Percentiles rank a stretch among this genome's conserved stretches.
Conservation (phyloP, 2,888 invertebrate species). For the Apamea epomidion region DNA sequence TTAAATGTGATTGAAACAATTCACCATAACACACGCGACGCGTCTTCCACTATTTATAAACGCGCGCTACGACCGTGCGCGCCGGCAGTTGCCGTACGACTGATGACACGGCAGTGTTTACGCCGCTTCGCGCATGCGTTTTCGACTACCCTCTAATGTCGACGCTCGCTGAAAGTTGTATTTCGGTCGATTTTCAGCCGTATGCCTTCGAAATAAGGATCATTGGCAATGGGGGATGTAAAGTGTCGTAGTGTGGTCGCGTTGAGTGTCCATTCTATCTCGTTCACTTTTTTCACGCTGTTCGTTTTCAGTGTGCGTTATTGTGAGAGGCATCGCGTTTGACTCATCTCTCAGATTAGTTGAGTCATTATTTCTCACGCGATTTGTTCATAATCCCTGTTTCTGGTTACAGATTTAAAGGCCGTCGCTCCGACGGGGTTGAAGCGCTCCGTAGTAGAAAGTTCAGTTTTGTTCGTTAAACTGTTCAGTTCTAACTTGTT, state of each 20-base stretch:
- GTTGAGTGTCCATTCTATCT: slow-evolving; percentile 52
- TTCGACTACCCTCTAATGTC: slow-evolving; percentile 75
- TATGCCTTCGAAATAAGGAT: slow-evolving; percentile 64
- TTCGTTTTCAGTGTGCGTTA: slow-evolving; percentile 63
- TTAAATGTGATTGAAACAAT: slow-evolving; percentile 65
- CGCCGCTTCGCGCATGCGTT: slow-evolving; percentile 82
- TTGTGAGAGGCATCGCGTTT: slow-evolving; percentile 39
- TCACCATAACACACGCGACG: slow-evolving; percentile 82
- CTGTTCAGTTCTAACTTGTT: background rate
- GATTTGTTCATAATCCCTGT: slow-evolving; percentile 34
- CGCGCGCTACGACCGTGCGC: slow-evolving; percentile 67
- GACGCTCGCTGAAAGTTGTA: slow-evolving; percentile 45
- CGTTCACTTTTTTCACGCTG: slow-evolving; percentile 63
- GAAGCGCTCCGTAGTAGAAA: background rate
- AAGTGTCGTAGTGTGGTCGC: slow-evolving; percentile 53
- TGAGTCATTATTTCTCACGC: slow-evolving; percentile 41
- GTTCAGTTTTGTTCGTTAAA: background rate
- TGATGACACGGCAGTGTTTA: slow-evolving; percentile 82
- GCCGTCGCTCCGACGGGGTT: background rate
- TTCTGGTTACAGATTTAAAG: slow-evolving; percentile 29
- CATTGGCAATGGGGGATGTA: background rate
- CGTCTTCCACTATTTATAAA: slow-evolving; percentile 56
- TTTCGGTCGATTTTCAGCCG: slow-evolving; percentile 56
- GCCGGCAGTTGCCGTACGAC: slow-evolving; percentile 79
- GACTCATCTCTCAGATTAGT: slow-evolving; percentile 55